Evolutionary conservation across 2,888 invertebrate species (phyloP).

Genomic region (Athalia circularis): DNA sequence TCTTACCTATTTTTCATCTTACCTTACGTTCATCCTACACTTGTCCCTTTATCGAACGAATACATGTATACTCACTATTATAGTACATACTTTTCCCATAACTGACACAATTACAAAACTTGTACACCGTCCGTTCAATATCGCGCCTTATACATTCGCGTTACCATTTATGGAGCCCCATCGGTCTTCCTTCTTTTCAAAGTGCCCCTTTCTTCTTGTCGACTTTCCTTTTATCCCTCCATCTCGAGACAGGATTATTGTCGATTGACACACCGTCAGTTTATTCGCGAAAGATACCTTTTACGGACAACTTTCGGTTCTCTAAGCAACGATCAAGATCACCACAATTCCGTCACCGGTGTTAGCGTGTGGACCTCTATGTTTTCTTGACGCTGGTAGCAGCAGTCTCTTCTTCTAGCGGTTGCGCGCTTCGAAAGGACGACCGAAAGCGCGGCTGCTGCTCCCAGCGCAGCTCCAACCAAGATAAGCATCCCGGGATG

Average conservation of each 20-base stretch:
- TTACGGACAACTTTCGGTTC: slow-evolving; percentile 51
- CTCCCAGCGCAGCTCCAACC: slow-evolving; percentile 76
- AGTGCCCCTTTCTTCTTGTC: neutral
- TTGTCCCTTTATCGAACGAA: slow-evolving; percentile 1
- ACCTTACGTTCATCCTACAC: neutral
- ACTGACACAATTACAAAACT: slow-evolving; percentile 33
- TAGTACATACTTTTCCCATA: slow-evolving; percentile 18
- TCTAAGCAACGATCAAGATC: slow-evolving; percentile 78
- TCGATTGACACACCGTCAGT: slow-evolving; percentile 42
- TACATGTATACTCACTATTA: slow-evolving; percentile 16
- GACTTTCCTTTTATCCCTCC: neutral
- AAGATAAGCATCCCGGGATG: slow-evolving; percentile 78
- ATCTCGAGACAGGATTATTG: slow-evolving; percentile 46
- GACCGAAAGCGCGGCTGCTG: slow-evolving; percentile 76
- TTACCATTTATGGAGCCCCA: slow-evolving; percentile 11
- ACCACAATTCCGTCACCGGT: slow-evolving; percentile 83
- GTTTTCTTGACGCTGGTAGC: slow-evolving; percentile 71
- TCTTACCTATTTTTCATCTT: neutral
- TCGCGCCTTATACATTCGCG: neutral
- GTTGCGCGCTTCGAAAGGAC: slow-evolving; percentile 73
- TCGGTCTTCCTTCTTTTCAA: neutral
- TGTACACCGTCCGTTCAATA: slow-evolving; percentile 23
- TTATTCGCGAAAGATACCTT: neutral
- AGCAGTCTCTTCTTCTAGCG: slow-evolving; percentile 62
- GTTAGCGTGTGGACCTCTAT: slow-evolving; percentile 79